Base-by-base conservation (phyloP, 2,797 vertebrate species). In the Eurystomus glaucurus region DNA sequence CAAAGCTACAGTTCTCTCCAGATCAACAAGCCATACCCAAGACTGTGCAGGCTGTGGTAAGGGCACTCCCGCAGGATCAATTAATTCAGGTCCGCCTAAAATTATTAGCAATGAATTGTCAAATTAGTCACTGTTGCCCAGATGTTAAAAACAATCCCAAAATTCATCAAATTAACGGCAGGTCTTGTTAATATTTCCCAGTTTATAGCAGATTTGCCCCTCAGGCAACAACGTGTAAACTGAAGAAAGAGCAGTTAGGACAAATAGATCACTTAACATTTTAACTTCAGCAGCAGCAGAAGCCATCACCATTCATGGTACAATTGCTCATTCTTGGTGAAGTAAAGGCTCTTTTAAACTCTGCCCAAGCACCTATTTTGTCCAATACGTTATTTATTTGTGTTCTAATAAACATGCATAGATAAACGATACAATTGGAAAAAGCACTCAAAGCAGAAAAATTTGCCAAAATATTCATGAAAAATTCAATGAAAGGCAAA, bases 1-100 rank as follows among this genome's bases (percentile, higher is more conserved):
- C 85, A 99, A 98, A 43, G 99, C 99, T 5, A 99, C 98, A 0
- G 99, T 99, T 96, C 99, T 98, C 98, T 99, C 99, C 81, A 99
- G 98, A 97, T 99, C 99, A 75, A 99, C 99, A 6, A 99, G 99
- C 99, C 99, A 99, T 57, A 99, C 99, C 99, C 99, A 99, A 10
- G 98, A 98, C 86, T 99, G 98, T 2, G 99, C 99, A 8, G 98
- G 98, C 95, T 98, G 98, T 1, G 99, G 99, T 94, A 99, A 98
- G 5, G 98, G 98, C 96, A 98, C 94, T 1, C 99, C 99, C 9
- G 98, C 98, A 10, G 99, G 99, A 81, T 99, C 99, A 1, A 99
- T 98, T 39, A 99, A 95, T 95, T 99, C 99, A 8, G 99, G 98
- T 9, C 99, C 98, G 75, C 99, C 99, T 99, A 90, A 13, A 91